Base-by-base conservation (phyloP, 2,113 vertebrate genomes). In the Dolichallabes microphthalmus region DNA sequence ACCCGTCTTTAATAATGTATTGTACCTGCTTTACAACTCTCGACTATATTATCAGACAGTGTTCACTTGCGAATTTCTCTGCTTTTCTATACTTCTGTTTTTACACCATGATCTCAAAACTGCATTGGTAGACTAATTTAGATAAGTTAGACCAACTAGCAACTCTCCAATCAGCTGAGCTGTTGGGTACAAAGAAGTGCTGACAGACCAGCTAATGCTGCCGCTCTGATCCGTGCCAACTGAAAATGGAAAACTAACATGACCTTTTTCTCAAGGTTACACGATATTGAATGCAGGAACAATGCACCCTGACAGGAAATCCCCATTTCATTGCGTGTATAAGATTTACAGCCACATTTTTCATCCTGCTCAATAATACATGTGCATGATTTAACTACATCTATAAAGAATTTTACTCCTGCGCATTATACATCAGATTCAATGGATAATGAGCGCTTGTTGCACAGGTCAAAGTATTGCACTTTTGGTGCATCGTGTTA, bases 341-440 rank as follows among this genome's bases (percentile, higher is more conserved):
- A 66, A 45, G 75, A 83, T 80, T 82, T 82, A 80, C 58, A 14
- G 58, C 30, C 63, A 77, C 50, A n/a, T 84, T 86, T 80, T 84
- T 25, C 78, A 55, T 22, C 39, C n/a, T n/a, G 55, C 69, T 84
- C 22, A 88, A 84, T 88, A 84, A 86, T 82, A 86, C 15, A 88
- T 86, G 53, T 10, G 35, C 45, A 84, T 17, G 63, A 84, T 86
- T 84, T 77, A 86, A 84, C 52, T 14, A 64, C 55, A 63, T 77
- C 75, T 86, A 79, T 80, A 82, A 88, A 84, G 80, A 85, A 88
- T 81, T 86, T 86, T 74, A 20, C 45, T 86, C 77, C 68, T 25
- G 52, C 45, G 58, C 71, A 84, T 84, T 77, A 86, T 76, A 45
- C 71, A 86, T 84, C 32, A 32, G 75, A 81, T 82, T 61, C 71